Percentiles rank a stretch among this genome's conserved stretches.
Conservation (phyloP, 2,113 vertebrate genomes). For the Cyprinus carpio region DNA sequence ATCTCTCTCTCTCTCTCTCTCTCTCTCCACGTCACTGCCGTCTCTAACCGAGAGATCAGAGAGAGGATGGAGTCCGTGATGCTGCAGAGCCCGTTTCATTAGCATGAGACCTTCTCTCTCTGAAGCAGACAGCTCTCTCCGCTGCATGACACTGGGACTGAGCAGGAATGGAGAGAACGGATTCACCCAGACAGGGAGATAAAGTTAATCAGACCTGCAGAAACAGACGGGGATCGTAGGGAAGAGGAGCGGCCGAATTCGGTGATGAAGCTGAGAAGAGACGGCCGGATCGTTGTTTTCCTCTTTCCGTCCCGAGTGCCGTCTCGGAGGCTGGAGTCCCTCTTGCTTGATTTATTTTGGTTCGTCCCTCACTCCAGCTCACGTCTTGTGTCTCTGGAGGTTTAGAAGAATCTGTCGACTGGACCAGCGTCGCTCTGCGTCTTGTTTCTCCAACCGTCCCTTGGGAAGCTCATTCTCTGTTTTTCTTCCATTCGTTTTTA, state of each 20-base stretch:
- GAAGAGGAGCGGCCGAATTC: background rate
- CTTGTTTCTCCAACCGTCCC: background rate
- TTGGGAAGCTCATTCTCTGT: background rate
- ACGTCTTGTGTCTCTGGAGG: conserved; percentile 57
- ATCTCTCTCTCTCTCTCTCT: conserved; percentile 28
- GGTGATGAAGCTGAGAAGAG: conserved; percentile 21
- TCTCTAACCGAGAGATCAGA: background rate
- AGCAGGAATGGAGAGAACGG: background rate
- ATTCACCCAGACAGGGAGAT: background rate
- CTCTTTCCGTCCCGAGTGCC: background rate
- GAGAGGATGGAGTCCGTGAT: background rate
- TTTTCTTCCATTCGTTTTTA: background rate
- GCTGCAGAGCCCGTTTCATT: background rate
- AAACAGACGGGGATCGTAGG: background rate
- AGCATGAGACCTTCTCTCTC: background rate
- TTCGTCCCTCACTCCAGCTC: conserved; percentile 52
- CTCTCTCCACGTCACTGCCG: background rate
- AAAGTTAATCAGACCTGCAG: background rate
- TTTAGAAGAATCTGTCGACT: conserved; percentile 48
- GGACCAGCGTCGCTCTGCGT: conserved; percentile 54
- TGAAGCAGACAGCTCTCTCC: background rate
- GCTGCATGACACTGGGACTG: background rate
- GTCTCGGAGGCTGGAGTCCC: background rate
- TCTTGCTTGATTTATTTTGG: conserved; percentile 39
- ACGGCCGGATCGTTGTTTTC: background rate